Evolutionary conservation across 2,888 invertebrate species (phyloP), one percentile per base, ranked within the genome.

Genomic region (Xylota sylvarum): DNA sequence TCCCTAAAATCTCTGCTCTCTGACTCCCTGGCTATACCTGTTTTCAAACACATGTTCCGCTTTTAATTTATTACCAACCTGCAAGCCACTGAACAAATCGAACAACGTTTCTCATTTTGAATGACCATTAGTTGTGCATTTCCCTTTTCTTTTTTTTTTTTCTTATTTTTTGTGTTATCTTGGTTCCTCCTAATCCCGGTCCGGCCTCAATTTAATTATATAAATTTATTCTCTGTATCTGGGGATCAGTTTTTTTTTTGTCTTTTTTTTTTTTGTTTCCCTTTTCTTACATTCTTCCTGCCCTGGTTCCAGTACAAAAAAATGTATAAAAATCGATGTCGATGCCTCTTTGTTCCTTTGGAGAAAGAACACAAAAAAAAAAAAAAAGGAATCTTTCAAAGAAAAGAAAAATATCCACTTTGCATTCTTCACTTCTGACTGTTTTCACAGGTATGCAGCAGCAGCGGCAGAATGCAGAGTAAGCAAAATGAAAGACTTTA

Each of bases 31-130:
- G 27, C 14, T 27, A 37, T 73, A 62, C 73, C 60, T 62, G 58
- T 3, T 37, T 10, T 50, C 37, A 14, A 60, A 73, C 73, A 73
- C 62, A 73, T 60, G 73, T 73, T 65, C 52, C 32, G 9, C n/a
- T 62, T 56, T 72, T 37, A 79, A 79, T 79, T 79, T 79, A 79
- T 79, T 64, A 32, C 79, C 64, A 56, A 72, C 64, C 27, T 56
- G 56, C 79, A 56, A 40, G 48, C 76, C 48, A 27, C 48, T 56
- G 48, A 62, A 65, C n/a, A 64, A 72, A 72, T 79, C 72, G 56
- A 79, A 72, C 48, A 65, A 10, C 46, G 37, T 79, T 79, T 56
- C 32, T 79, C 72, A 79, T 79, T 79, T 79, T 79, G 72, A 79
- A 79, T 64, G 79, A 65, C 72, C 56, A 65, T 72, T 79, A 79